Base-by-base conservation (phyloP, 2,113 vertebrate species). In the Hoplias malabaricus region DNA sequence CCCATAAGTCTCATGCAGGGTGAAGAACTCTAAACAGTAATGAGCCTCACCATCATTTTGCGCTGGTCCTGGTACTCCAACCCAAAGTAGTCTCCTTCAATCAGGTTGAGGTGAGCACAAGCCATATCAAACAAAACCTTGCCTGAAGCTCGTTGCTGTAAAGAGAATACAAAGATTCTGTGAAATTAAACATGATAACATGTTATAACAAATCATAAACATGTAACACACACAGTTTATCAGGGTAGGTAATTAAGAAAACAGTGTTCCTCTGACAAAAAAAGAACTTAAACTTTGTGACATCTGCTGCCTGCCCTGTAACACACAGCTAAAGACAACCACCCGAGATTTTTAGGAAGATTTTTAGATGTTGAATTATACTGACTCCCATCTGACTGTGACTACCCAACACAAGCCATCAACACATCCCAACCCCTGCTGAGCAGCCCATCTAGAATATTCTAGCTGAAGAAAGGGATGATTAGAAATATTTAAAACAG, bases 1-100 rank as follows among this genome's bases (percentile, higher is more conserved):
- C n/a, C n/a, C n/a, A n/a, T n/a, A n/a, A n/a, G n/a, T 38, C 14
- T 61, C 14, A 59, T 31, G 54, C 5, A 61, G 0, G 9, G 6
- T 5, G 2, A 5, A 21, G 46, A 46, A 1, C 5, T 1, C 1
- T n/a, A n/a, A n/a, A 48, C 6, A 0, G 0, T 19, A 13, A 54
- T 23, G 33, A 66, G 67, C 88, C 96, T 86, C 88, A 99, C 98
- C 92, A 90, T 96, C 90, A 96, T 96, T 86, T 98, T 99, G 75
- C 93, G 95, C 86, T 96, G 95, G 87, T 97, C 96, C 78, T 95
- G 94, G 89, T 94, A 99, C 89, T 99, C 96, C 68, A 99, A 91
- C 85, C 97, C 95, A 72, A 99, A 99, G 88, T 99, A 99, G 87
- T 99, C 98, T 0, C 97, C 96, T 86, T 99, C 98, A n/a, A 98